phyloP scores from a whole-genome alignment of 2,888 invertebrate species.

The Unio pictorum region DNA sequence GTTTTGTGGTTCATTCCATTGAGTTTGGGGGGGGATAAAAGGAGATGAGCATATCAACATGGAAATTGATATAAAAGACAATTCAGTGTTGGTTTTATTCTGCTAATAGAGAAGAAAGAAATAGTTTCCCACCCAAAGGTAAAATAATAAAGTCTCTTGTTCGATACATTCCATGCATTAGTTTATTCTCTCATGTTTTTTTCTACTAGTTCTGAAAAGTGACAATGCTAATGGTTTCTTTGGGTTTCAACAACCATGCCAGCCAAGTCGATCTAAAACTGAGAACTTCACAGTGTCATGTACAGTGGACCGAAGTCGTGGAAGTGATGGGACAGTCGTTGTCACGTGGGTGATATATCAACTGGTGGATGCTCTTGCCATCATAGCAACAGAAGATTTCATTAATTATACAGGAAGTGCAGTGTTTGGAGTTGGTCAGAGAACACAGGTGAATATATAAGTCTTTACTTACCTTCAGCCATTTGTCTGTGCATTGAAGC shows the following conservation, averaged over 20 bases:
- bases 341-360: conserved; percentile 60
- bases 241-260: conserved; percentile 59
- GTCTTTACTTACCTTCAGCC: too few relatives aligned
- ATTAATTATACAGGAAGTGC: conserved; percentile 54
- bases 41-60: too few relatives aligned
- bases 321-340: conserved; percentile 62
- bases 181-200: conserved; percentile 2
- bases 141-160: not conserved
- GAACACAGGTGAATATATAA: conserved; percentile 44
- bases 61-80: too few relatives aligned
- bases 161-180: not conserved
- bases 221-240: conserved; percentile 70
- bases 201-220: conserved; percentile 66
- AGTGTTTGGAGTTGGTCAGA: conserved; percentile 61
- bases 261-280: conserved; percentile 33
- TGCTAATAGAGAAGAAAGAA: too few relatives aligned
- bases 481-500: too few relatives aligned
- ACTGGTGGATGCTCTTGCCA: conserved; percentile 16
- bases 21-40: too few relatives aligned
- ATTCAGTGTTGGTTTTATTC: too few relatives aligned
- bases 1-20: too few relatives aligned
- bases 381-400: conserved; percentile 53
- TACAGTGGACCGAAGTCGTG: conserved; percentile 54
- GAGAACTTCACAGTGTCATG: conserved; percentile 54
- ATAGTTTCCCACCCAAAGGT: too few relatives aligned